Evolutionary conservation across 2,113 vertebrate species (phyloP), one percentile per base, ranked within the genome.

Genomic region (Macroglossus sobrinus): DNA sequence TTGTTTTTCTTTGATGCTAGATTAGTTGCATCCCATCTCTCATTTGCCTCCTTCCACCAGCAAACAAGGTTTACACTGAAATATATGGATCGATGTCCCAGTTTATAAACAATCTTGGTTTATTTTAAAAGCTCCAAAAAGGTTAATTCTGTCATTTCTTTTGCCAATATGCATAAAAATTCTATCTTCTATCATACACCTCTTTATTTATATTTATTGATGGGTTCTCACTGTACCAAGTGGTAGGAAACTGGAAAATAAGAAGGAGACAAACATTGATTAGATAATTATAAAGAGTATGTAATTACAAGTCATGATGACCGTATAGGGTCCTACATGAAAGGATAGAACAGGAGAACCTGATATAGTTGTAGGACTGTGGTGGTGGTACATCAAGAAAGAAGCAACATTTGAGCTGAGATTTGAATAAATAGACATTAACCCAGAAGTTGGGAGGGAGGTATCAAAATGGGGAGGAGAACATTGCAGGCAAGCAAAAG

Each of bases 1-100:
- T 33, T 92, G 19, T 75, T 95, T 94, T 89, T 84, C 82, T 71
- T 95, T 89, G 53, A 89, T 93, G 74, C 89, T 91, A 61, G 43
- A 72, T 92, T 74, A 78, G 88, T 81, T 91, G 4, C 33, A 55
- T 68, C 50, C 79, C 55, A 2, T 84, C 53, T 93, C 50, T 72
- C n/a, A 21, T n/a, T 43, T 35, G 3, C 24, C 71, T 68, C 68
- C 16, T 15, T 91, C 59, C 7, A 59, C 78, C 85, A 78, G 93
- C 85, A 84, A 71, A 78, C 57, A 55, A 86, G n/a, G 35, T 93
- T 94, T 66, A 87, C 50, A 43, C 47, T 55, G 82, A 96, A 93
- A 95, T 47, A n/a, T 55, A 87, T 16, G 53, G 79, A 64, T 93
- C 57, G 38, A 53, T 19, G n/a, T 87, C 80, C 57, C 45, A 33